Conservation (phyloP, 2,888 invertebrate species). For the Ornithoptera alexandrae region DNA sequence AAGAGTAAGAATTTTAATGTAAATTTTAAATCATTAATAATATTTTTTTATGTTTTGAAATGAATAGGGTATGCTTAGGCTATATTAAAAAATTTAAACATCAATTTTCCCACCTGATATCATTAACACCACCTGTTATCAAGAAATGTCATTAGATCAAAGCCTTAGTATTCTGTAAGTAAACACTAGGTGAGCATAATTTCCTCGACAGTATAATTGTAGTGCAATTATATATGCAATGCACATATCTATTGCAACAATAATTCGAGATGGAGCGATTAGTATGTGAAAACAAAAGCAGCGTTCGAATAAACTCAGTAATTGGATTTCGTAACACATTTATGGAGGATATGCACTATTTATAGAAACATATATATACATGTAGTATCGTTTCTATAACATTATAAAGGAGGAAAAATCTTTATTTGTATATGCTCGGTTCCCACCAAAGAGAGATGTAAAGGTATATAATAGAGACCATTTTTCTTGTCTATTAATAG, state of each 20-base stretch:
- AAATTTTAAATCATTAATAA: too few relatives aligned
- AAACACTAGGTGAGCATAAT: slow-evolving; percentile 15
- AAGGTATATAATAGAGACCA: too few relatives aligned
- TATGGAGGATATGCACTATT: neutral
- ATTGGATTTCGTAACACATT: slow-evolving; percentile 15
- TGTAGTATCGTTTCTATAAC: neutral
- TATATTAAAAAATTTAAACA: too few relatives aligned
- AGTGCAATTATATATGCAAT: slow-evolving; percentile 17
- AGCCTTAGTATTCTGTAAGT: slow-evolving; percentile 9
- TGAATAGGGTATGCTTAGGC: too few relatives aligned
- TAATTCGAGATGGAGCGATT: slow-evolving; percentile 21
- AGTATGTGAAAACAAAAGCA: slow-evolving; percentile 6
- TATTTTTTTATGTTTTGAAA: too few relatives aligned
- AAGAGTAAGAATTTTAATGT: too few relatives aligned
- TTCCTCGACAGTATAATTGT: slow-evolving; percentile 16
- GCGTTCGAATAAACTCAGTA: slow-evolving; percentile 10
- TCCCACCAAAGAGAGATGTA: too few relatives aligned
- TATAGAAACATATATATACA: neutral
- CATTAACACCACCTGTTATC: neutral
- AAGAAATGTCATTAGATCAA: neutral
- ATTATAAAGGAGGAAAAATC: neutral
- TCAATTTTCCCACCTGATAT: neutral
- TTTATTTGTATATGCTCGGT: neutral
- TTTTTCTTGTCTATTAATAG: too few relatives aligned
- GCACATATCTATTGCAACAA: slow-evolving; percentile 14